phyloP scores from a whole-genome alignment of 2,113 vertebrate genomes.

The Lagopus leucura region DNA sequence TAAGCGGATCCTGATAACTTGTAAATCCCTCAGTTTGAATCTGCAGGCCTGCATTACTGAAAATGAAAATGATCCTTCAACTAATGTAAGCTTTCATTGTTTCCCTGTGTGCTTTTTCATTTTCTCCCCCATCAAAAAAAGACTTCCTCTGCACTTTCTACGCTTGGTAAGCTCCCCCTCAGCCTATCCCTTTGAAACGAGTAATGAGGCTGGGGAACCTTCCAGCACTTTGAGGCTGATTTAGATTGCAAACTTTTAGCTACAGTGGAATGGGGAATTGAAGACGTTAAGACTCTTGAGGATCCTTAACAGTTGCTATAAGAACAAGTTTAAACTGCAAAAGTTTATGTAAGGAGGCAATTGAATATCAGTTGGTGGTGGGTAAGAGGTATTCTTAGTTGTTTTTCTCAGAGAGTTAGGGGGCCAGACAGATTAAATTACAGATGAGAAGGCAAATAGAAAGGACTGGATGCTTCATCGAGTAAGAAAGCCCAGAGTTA shows the following conservation, averaged over 20 bases:
- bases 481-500: neutral
- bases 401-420: neutral
- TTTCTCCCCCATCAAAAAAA: neutral
- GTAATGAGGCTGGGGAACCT: neutral
- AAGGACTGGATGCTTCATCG: neutral
- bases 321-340: neutral
- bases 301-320: neutral
- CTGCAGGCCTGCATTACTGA: constrained; percentile 94
- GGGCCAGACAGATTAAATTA: neutral
- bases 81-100: constrained; percentile 84
- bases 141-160: neutral
- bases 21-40: constrained; percentile 88
- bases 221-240: neutral
- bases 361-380: neutral
- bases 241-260: neutral
- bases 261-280: neutral
- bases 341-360: neutral
- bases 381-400: neutral
- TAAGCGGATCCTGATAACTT: constrained; percentile 89
- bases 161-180: neutral
- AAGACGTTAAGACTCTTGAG: neutral
- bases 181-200: neutral
- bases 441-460: neutral
- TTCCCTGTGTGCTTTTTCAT: neutral
- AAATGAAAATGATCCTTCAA: constrained; percentile 87